Percentiles rank a stretch among this genome's conserved stretches.
These are phyloP conservation scores for Brachionus rubens DNA, from an alignment of 1,140 invertebrate genomes.

Conservation along the genomic window DNA sequence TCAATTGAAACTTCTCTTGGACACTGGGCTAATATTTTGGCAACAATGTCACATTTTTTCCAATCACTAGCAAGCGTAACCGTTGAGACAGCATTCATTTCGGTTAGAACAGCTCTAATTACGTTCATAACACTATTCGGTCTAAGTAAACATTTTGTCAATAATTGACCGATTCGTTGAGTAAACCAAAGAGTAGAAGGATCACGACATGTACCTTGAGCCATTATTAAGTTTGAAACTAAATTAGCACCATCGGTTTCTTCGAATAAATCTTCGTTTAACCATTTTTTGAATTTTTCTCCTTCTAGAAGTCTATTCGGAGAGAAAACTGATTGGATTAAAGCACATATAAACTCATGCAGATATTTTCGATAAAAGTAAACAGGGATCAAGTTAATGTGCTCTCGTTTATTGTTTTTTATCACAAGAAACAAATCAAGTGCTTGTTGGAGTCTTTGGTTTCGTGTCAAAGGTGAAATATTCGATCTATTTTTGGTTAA, in stretches of 20 bases:
- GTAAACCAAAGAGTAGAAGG: slow-evolving; percentile 67
- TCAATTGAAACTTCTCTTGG: slow-evolving; percentile 61
- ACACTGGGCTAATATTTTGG: slow-evolving; percentile 65
- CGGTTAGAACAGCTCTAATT: slow-evolving; percentile 64
- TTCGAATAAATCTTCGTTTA: slow-evolving; percentile 65
- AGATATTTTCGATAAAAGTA: slow-evolving; percentile 42
- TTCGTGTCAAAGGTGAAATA: slow-evolving; percentile 40
- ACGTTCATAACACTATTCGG: slow-evolving; percentile 67
- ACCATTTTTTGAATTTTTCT: slow-evolving; percentile 63
- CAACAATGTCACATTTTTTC: slow-evolving; percentile 64
- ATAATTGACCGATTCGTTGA: slow-evolving; percentile 64
- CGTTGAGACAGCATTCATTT: slow-evolving; percentile 55
- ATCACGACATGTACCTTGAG: slow-evolving; percentile 40
- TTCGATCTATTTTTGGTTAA: background rate
- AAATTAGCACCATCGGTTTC: slow-evolving; percentile 68
- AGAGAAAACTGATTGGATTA: slow-evolving; percentile 69
- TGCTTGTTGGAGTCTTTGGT: slow-evolving; percentile 48
- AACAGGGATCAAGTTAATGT: background rate
- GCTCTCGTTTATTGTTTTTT: slow-evolving; percentile 48
- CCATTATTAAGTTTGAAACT: slow-evolving; percentile 64
- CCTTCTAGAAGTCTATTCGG: slow-evolving; percentile 65
- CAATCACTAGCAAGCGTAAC: slow-evolving; percentile 58
- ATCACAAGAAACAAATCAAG: no score
- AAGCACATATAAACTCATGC: slow-evolving; percentile 60
- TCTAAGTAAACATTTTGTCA: slow-evolving; percentile 64